Evolutionary conservation across 2,888 invertebrate species (phyloP).

Genomic region (Hipparchia semele): DNA sequence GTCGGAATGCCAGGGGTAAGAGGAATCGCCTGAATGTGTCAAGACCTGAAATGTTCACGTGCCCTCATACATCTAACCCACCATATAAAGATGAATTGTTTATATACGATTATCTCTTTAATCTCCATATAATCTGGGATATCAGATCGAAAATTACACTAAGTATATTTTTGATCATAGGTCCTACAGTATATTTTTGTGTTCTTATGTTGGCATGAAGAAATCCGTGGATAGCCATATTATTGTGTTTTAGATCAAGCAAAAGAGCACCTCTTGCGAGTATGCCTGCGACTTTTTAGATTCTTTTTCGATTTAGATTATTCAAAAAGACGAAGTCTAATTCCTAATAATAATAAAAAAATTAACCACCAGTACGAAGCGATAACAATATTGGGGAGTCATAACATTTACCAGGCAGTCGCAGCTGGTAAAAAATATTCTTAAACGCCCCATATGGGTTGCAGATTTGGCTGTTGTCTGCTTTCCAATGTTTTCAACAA

Average conservation of each 20-base stretch:
- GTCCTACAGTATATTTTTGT: no score
- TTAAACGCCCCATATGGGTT: slow-evolving; percentile 54
- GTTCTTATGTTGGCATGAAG: no score
- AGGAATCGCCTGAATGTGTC: slow-evolving; percentile 39
- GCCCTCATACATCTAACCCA: slow-evolving; percentile 30
- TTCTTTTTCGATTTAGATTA: no score
- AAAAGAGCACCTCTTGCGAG: no score
- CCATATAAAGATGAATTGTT: slow-evolving; percentile 2
- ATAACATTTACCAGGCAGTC: slow-evolving; percentile 58
- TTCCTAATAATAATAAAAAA: no score
- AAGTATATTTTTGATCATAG: no score
- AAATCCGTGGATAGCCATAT: no score
- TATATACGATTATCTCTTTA: not conserved
- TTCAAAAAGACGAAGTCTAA: no score
- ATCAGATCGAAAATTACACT: not conserved
- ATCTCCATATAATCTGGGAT: not conserved
- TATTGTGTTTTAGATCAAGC: no score
- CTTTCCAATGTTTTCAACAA: slow-evolving; percentile 34
- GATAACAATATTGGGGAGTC: slow-evolving; percentile 42
- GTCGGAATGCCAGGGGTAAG: slow-evolving; percentile 58
- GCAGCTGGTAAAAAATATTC: slow-evolving; percentile 47
- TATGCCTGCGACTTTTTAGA: no score
- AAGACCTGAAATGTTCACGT: slow-evolving; percentile 46
- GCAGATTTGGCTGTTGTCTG: slow-evolving; percentile 51
- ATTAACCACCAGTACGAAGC: not conserved